Evolutionary conservation across 2,888 invertebrate species (phyloP), one percentile per base, ranked within the genome.

Genomic region (Gibbula magus): DNA sequence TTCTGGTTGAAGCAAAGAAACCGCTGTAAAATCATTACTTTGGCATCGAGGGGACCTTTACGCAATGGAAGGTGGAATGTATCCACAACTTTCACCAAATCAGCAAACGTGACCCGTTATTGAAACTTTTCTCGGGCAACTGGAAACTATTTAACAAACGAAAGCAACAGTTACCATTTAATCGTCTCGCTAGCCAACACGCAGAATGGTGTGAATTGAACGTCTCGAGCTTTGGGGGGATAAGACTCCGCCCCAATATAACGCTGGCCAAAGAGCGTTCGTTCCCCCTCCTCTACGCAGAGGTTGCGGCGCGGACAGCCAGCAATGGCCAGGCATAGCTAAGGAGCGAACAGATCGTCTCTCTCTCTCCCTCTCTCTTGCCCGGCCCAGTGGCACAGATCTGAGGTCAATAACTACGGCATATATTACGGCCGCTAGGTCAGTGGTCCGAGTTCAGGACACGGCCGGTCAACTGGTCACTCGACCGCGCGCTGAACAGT

Each of bases 381-480:
- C 32, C 53, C 53, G 75, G n/a, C 53, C 75, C 39, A 75, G 32
- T 75, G 75, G 25, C 75, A 53, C 54, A 75, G 18, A 29, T 75
- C 29, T 54, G 18, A 35, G 75, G 75, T 75, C 75, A 54, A 75
- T 53, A 75, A 67, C 29, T 54, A 25, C 70, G 70, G 54, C 75
- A 75, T 75, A 75, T 54, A 75, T 75, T 75, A 75, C 75, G 75
- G 54, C 32, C 75, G 32, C 53, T 53, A 39, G 75, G 75, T 75
- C 75, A 75, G 53, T 75, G 75, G 75, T 53, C 75, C 75, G 54
- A 53, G 75, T 22, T 75, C 2, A 75, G 75, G 75, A 75, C 75
- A 75, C 75, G 75, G 35, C 32, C 75, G 5, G 32, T 25, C 53
- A n/a, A 29, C 52, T 75, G 75, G 75, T 75, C 75, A 75, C 32